Conservation (phyloP, 2,113 vertebrate species). For the Phrynosoma platyrhinos region DNA sequence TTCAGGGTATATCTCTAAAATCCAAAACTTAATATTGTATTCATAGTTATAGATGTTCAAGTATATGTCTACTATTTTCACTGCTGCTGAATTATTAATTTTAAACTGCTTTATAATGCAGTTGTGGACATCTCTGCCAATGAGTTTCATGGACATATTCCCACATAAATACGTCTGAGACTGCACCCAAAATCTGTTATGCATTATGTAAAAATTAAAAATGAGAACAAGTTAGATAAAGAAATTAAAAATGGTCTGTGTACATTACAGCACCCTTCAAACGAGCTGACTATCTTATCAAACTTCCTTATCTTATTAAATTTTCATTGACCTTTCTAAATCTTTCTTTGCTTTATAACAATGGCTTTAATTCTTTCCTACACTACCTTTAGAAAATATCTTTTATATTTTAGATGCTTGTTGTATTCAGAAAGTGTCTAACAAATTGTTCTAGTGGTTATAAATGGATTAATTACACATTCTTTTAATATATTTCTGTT, state of each 20-base stretch:
- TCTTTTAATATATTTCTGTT: constrained; percentile 22
- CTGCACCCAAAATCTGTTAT: neutral
- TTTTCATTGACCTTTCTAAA: constrained; percentile 40
- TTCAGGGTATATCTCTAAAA: neutral
- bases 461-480: constrained; percentile 21
- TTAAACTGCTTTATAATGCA: neutral
- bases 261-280: constrained; percentile 24
- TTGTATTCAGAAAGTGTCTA: constrained; percentile 31
- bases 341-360: constrained; percentile 31
- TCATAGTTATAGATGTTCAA: neutral
- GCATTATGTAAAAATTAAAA: neutral
- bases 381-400: neutral
- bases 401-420: neutral
- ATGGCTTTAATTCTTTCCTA: constrained; percentile 25
- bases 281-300: constrained; percentile 39
- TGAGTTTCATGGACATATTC: no score
- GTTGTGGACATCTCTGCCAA: no score
- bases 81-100: neutral
- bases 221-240: neutral
- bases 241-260: neutral
- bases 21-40: neutral
- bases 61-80: neutral
- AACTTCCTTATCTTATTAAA: constrained; percentile 13
- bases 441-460: neutral
- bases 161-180: no score